Conservation (phyloP, 2,113 vertebrate species). For the Natator depressus region DNA sequence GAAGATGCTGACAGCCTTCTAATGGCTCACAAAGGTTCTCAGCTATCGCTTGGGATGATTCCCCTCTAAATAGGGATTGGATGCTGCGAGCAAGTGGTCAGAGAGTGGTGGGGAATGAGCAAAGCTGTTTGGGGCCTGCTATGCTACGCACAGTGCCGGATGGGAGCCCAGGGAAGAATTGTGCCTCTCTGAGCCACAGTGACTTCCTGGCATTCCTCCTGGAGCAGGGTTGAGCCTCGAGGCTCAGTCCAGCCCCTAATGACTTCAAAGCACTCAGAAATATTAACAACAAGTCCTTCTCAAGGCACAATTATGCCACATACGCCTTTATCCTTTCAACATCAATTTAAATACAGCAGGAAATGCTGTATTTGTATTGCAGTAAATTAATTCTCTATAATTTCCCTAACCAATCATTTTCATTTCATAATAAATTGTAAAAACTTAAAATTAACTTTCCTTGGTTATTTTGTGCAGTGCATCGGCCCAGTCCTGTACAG, state of each 20-base stretch:
- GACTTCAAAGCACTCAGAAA: background rate
- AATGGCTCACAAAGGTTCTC: background rate
- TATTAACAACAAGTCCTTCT: slow-evolving; percentile 14
- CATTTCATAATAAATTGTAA: slow-evolving; percentile 26
- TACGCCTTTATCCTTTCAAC: slow-evolving; percentile 31
- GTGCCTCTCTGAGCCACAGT: background rate
- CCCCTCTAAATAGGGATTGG: background rate
- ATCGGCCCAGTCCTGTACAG: too few relatives aligned
- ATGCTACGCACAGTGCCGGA: background rate
- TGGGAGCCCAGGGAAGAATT: background rate
- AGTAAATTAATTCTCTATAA: slow-evolving; percentile 36
- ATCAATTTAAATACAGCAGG: background rate
- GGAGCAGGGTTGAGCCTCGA: background rate
- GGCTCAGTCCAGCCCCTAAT: background rate
- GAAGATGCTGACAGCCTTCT: background rate
- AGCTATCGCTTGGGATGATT: background rate
- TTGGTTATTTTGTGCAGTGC: background rate
- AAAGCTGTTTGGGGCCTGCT: background rate
- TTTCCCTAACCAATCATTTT: slow-evolving; percentile 30
- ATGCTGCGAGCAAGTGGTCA: background rate
- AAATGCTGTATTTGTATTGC: background rate
- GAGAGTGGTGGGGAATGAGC: background rate
- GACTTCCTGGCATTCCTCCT: accelerated
- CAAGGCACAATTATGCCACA: slow-evolving; percentile 20
- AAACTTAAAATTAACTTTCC: background rate